phyloP scores from a whole-genome alignment of 23 tunicate genomes.

The Phallusia fumigata region DNA sequence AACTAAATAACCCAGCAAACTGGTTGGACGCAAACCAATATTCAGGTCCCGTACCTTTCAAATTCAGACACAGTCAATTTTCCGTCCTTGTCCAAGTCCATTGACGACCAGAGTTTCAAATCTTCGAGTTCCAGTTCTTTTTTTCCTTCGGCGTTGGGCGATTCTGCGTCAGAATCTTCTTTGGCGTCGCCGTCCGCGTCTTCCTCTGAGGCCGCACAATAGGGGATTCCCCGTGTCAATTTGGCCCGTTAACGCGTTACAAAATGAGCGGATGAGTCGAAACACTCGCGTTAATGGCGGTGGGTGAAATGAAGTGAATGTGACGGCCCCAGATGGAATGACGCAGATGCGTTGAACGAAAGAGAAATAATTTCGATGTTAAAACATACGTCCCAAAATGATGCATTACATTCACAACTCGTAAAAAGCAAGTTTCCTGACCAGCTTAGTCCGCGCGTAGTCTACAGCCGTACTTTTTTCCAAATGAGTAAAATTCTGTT shows the following conservation, averaged over 20 bases:
- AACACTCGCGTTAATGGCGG: background rate
- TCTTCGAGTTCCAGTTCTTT: slow-evolving; percentile 70
- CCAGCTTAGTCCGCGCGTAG: no score
- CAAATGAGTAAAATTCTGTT: no score
- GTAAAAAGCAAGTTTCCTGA: no score
- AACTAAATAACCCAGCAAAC: background rate
- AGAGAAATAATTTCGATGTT: no score
- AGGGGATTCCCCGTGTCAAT: slow-evolving; percentile 1
- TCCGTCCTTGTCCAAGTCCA: slow-evolving; percentile 93
- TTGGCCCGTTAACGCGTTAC: background rate
- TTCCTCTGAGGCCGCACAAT: background rate
- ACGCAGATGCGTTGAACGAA: background rate
- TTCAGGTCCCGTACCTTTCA: slow-evolving; percentile 47
- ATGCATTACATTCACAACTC: no score
- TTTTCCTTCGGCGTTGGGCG: slow-evolving; percentile 59
- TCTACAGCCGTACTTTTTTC: no score
- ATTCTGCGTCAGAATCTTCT: slow-evolving; percentile 55
- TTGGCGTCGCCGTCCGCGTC: slow-evolving; percentile 25
- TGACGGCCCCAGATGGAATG: background rate
- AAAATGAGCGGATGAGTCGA: background rate
- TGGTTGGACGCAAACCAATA: no score
- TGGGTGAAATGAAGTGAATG: background rate
- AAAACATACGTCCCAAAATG: no score
- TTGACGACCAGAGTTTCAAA: slow-evolving; percentile 65
- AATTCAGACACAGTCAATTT: slow-evolving; percentile 82